A percentile compares a stretch with the other conserved stretches of the same genome.
These are phyloP conservation scores for Cynocephalus volans DNA, from an alignment of 2,113 vertebrate genomes.

Conservation along the genomic window DNA sequence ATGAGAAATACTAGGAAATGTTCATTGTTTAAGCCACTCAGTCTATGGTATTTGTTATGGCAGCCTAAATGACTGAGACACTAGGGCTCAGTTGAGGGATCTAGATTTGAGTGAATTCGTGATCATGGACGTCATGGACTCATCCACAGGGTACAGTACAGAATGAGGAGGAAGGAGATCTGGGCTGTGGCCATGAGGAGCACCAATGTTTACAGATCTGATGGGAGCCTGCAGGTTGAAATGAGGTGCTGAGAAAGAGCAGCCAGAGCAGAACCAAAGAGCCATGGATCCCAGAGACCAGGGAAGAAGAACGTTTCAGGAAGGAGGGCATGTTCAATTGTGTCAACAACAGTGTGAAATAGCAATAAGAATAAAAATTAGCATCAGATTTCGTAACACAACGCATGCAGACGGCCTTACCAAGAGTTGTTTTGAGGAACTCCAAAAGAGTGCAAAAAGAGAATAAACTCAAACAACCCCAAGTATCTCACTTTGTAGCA, in stretches of 20 bases:
- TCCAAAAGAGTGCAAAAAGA: neutral
- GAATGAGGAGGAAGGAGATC: neutral
- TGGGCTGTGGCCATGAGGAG: neutral
- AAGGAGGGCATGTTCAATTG: neutral
- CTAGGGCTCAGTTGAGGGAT: neutral
- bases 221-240: neutral
- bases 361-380: neutral
- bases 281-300: neutral
- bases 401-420: neutral
- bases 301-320: neutral
- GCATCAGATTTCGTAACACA: neutral
- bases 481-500: slow-evolving; percentile 16
- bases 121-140: neutral
- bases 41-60: neutral
- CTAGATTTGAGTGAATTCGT: neutral
- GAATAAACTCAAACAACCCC: neutral
- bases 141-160: neutral
- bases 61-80: neutral
- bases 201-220: neutral
- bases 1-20: neutral
- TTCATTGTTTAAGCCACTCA: neutral
- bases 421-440: neutral
- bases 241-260: neutral
- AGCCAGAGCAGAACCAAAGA: neutral
- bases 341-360: neutral